A percentile compares a stretch with the other conserved stretches of the same genome.
Evolutionary conservation across 2,888 invertebrate species (phyloP).

Genomic region (Eucriotettix oculatus): DNA sequence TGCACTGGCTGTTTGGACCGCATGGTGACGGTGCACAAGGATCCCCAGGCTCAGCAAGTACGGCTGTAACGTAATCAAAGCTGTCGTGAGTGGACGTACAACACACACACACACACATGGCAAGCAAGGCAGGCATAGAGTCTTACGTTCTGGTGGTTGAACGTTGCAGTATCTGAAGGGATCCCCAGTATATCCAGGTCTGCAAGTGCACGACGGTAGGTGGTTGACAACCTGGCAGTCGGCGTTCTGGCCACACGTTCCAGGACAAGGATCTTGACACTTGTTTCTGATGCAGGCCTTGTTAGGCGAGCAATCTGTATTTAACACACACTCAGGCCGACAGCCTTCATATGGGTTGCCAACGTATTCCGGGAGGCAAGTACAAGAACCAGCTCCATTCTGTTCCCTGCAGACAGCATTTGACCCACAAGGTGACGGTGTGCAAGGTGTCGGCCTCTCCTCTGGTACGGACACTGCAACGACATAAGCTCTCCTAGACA

Average conservation of each 20-base stretch:
- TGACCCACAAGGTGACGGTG: conserved; percentile 16
- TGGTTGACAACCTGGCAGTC: conserved; percentile 45
- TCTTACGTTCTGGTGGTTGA: conserved; percentile 9
- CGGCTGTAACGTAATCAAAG: not conserved
- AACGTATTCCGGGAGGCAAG: conserved; percentile 24
- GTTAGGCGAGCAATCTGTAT: conserved; percentile 50
- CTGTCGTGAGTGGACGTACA: not conserved
- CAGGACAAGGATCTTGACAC: conserved; percentile 61
- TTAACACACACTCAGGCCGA: conserved; percentile 54
- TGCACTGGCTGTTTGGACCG: conserved; percentile 66
- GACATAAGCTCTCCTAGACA: not conserved
- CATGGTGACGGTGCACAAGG: conserved; percentile 58
- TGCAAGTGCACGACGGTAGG: conserved; percentile 46
- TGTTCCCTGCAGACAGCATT: conserved; percentile 19
- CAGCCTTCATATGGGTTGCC: conserved; percentile 44
- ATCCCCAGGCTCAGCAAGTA: conserved; percentile 11
- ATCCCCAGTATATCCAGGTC: conserved; percentile 25
- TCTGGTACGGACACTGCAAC: conserved; percentile 7
- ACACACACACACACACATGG: not conserved
- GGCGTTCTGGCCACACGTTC: conserved; percentile 56
- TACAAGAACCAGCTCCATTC: conserved; percentile 42
- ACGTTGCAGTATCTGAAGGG: conserved; percentile 21
- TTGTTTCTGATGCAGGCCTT: conserved; percentile 61
- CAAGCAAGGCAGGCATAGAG: not conserved
- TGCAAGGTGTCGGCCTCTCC: conserved; percentile 10